Base-by-base conservation (phyloP, 2,113 vertebrate species). In the Martes martes region DNA sequence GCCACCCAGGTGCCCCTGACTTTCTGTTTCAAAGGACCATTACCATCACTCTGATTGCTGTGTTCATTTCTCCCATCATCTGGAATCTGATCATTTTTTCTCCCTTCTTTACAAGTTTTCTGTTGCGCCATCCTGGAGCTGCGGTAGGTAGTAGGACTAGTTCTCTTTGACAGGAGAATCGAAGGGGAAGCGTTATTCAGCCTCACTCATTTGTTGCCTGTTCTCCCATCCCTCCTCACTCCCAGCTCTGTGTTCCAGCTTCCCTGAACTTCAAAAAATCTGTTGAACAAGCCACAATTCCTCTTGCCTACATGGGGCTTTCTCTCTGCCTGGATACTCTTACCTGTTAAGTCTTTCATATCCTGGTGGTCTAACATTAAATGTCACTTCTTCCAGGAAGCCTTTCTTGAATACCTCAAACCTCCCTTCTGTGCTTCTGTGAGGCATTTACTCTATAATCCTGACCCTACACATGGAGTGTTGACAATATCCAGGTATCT, bases 31-130 rank as follows among this genome's bases (percentile, higher is more conserved):
- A 18, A 33, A 24, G 78, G 23, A 21, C 45, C 42, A 26, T 26
- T 18, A 6, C 0, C 6, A 0, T 59, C 36, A 13, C n/a, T 8
- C 4, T 15, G 76, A n/a, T 4, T 18, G 11, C 52, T 90, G 19
- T 55, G 52, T 55, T 39, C 7, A 11, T 63, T 73, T 78, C 31
- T 50, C 26, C 28, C 18, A 67, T 55, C 13, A 67, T 21, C n/a
- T 67, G 42, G 21, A 89, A 93, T 45, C 59, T 87, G 50, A 71
- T 59, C 11, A 6, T 24, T 45, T 69, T n/a, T 71, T 19, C 33
- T n/a, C 15, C 39, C 15, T 28, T 50, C 86, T 67, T n/a, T 57
- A 55, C 81, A 57, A 55, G 7, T 16, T 90, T 67, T 78, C 28
- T 55, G 67, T 33, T 31, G 24, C 33, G 59, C 36, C 18, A 36